Conservation (phyloP, 2,113 vertebrate species). For the Zootoca vivipara region DNA sequence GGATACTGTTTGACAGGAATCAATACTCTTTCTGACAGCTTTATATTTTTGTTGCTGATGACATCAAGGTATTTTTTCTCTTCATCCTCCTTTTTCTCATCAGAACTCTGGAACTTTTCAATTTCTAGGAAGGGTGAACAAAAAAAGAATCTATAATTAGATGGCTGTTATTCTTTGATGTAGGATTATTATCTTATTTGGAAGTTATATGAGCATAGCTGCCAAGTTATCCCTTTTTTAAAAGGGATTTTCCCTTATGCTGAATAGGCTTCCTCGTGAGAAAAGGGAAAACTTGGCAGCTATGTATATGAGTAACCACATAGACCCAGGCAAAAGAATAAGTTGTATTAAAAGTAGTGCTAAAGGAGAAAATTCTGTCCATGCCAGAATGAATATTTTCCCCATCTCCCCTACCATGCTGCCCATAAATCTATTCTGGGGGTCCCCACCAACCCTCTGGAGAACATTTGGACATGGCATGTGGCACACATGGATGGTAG, state of each 20-base stretch:
- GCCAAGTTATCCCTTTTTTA: too few relatives aligned
- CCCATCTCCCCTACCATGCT: too few relatives aligned
- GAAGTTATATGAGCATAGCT: neutral
- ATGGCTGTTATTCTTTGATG: neutral
- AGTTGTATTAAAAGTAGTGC: too few relatives aligned
- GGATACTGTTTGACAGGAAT: constrained; percentile 98
- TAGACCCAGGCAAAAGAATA: neutral
- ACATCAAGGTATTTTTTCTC: constrained; percentile 97
- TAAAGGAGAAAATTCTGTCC: too few relatives aligned
- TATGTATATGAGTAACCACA: neutral
- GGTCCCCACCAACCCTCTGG: too few relatives aligned
- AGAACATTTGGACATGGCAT: too few relatives aligned
- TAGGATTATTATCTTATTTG: neutral
- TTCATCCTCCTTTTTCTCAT: constrained; percentile 91
- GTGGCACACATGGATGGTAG: too few relatives aligned
- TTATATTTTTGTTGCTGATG: constrained; percentile 99
- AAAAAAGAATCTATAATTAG: constrained; percentile 41
- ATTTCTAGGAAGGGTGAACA: constrained; percentile 85
- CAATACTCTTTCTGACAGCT: constrained; percentile 94
- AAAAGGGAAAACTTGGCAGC: too few relatives aligned
- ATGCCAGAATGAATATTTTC: too few relatives aligned
- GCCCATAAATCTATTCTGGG: too few relatives aligned
- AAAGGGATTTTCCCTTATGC: too few relatives aligned
- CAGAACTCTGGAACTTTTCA: constrained; percentile 91
- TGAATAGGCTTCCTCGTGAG: too few relatives aligned